A percentile compares a stretch with the other conserved stretches of the same genome.
phyloP scores from a whole-genome alignment of 2,113 vertebrate species.

The Murina feae region DNA sequence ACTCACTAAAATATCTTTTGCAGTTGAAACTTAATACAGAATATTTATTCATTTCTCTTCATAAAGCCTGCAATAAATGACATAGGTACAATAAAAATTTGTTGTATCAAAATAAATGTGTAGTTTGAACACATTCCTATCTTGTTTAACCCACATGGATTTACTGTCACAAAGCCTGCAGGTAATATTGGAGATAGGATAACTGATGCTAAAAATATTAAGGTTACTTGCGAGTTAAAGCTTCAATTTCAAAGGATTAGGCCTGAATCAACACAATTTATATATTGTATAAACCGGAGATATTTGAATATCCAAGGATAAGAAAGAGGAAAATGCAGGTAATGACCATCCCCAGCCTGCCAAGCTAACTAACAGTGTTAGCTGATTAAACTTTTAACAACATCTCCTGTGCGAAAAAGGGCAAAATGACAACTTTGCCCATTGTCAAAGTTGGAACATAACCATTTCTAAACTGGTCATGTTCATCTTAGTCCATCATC shows the following conservation, averaged over 20 bases:
- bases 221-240: neutral
- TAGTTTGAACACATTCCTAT: constrained; percentile 23
- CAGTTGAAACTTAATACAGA: neutral
- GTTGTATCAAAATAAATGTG: constrained; percentile 29
- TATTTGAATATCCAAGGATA: neutral
- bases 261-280: neutral
- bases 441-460: too few relatives aligned
- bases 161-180: constrained; percentile 22
- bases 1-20: constrained; percentile 17
- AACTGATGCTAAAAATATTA: constrained; percentile 15
- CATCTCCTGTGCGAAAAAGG: too few relatives aligned
- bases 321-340: neutral
- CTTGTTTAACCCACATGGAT: constrained; percentile 19
- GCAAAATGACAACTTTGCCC: too few relatives aligned
- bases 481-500: neutral
- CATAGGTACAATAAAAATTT: constrained; percentile 15
- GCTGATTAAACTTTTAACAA: too few relatives aligned
- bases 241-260: constrained; percentile 32
- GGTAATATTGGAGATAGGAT: constrained; percentile 17
- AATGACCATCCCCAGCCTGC: too few relatives aligned
- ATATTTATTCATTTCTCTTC: neutral
- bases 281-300: neutral
- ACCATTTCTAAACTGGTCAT: neutral
- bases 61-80: constrained; percentile 3
- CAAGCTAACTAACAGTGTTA: too few relatives aligned